Conservation (phyloP, 2,888 invertebrate species). For the Apamea crenata region DNA sequence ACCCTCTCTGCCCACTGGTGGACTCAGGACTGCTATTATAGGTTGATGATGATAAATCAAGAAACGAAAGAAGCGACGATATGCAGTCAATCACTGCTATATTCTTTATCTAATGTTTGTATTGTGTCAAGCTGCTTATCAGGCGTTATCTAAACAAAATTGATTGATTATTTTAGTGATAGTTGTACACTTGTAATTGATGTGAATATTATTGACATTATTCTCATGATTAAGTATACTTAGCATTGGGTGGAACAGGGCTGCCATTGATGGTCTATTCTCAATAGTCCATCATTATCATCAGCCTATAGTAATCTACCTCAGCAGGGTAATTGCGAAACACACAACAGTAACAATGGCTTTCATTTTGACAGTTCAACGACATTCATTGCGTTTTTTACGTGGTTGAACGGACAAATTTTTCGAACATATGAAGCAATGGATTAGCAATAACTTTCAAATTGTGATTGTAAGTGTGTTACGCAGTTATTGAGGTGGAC, state of each 20-base stretch:
- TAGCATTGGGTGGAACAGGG: not conserved
- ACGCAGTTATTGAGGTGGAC: not conserved
- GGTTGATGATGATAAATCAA: not conserved
- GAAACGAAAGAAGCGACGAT: not conserved
- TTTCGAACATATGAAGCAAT: not conserved
- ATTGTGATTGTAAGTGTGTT: not conserved
- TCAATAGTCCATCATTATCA: not conserved
- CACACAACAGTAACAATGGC: not conserved
- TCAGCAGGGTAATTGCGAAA: not conserved
- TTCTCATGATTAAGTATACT: not conserved
- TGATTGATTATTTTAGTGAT: slow-evolving; percentile 10
- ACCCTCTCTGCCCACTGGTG: not conserved
- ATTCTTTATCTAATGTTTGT: slow-evolving; percentile 26
- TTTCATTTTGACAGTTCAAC: not conserved
- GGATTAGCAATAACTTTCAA: not conserved
- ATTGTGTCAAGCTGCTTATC: not conserved
- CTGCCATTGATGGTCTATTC: not conserved
- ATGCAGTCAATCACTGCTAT: slow-evolving; percentile 8
- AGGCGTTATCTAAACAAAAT: slow-evolving; percentile 26
- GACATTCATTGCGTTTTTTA: not conserved
- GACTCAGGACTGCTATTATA: not conserved
- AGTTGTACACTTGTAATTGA: slow-evolving; percentile 11
- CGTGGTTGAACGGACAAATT: not conserved
- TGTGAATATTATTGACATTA: not conserved
- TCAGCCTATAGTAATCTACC: not conserved